A percentile compares a stretch with the other conserved stretches of the same genome.
These are phyloP conservation scores for Onchidella celtica DNA, from an alignment of 2,888 invertebrate species.

Conservation along the genomic window DNA sequence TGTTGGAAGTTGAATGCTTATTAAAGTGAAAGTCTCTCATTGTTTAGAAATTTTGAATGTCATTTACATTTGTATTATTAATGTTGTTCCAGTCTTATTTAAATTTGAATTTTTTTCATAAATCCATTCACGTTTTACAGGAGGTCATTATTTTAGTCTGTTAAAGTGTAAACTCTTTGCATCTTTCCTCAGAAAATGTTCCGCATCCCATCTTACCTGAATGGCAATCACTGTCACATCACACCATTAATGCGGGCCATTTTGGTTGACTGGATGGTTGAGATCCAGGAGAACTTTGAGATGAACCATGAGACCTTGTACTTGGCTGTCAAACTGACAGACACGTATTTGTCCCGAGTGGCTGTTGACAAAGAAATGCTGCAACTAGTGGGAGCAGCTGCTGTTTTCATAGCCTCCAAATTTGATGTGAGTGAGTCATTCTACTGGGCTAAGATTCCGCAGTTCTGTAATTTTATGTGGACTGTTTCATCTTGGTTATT, in stretches of 20 bases:
- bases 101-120: too few relatives aligned
- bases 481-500: too few relatives aligned
- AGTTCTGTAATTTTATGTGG: too few relatives aligned
- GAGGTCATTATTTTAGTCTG: too few relatives aligned
- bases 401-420: slow-evolving; percentile 96
- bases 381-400: slow-evolving; percentile 94
- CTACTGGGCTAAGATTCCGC: too few relatives aligned
- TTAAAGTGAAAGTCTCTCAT: neutral
- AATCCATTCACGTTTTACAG: too few relatives aligned
- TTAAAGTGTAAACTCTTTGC: too few relatives aligned
- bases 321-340: slow-evolving; percentile 96
- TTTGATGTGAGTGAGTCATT: slow-evolving; percentile 90
- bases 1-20: neutral
- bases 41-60: neutral
- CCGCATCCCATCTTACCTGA: slow-evolving; percentile 89
- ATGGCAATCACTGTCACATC: slow-evolving; percentile 86
- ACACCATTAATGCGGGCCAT: slow-evolving; percentile 94
- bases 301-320: slow-evolving; percentile 99
- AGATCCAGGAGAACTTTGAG: slow-evolving; percentile 94
- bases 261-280: slow-evolving; percentile 99
- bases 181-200: slow-evolving; percentile 84
- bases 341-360: slow-evolving; percentile 89
- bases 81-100: too few relatives aligned
- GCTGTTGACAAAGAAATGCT: slow-evolving; percentile 88
- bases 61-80: too few relatives aligned